Evolutionary conservation across 1,140 invertebrate species (phyloP).

Genomic region (Pseudoatta argentina): DNA sequence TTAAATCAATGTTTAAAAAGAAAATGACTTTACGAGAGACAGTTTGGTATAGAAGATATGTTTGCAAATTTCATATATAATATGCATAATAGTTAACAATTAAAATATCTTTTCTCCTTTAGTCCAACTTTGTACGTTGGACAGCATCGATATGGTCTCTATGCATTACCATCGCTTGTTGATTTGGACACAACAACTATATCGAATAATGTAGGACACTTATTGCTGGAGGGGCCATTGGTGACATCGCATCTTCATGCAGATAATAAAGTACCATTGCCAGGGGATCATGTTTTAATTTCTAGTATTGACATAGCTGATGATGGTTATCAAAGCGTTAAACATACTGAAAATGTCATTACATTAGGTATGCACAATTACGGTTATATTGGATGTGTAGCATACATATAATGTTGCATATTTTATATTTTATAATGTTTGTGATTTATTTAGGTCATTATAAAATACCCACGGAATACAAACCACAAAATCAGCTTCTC

Average conservation of each 20-base stretch:
- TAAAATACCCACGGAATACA: conserved; percentile 88
- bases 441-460: conserved; percentile 90
- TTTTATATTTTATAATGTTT: neutral
- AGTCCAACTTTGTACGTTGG: conserved; percentile 98
- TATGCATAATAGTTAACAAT: neutral
- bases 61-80: neutral
- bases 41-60: neutral
- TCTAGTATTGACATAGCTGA: conserved; percentile 67
- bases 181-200: conserved; percentile 94
- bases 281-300: conserved; percentile 72
- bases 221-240: conserved; percentile 91
- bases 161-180: conserved; percentile 96
- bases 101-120: conserved; percentile 78
- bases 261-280: conserved; percentile 73
- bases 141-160: conserved; percentile 94
- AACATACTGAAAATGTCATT: conserved; percentile 76
- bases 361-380: conserved; percentile 76
- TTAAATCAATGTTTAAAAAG: conserved; percentile 63
- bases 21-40: neutral
- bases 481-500: conserved; percentile 83
- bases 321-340: conserved; percentile 75
- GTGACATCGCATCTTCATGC: conserved; percentile 78
- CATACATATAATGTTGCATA: neutral
- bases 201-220: conserved; percentile 88
- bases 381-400: neutral